Base-by-base conservation (phyloP, 2,797 vertebrate genomes). In the Lagorchestes hirsutus region DNA sequence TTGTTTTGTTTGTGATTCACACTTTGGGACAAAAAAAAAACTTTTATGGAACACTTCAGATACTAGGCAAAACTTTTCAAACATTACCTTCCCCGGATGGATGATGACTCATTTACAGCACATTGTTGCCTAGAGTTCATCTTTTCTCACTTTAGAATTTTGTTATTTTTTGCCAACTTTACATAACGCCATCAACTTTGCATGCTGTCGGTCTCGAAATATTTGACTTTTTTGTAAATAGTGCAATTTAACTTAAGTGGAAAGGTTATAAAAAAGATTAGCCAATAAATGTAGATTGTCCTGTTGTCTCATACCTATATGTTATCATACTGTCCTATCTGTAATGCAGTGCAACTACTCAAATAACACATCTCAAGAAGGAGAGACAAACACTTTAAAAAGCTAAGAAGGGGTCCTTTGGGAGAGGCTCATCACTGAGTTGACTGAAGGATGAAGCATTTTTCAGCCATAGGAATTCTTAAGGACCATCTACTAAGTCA, bases 1-100 rank as follows among this genome's bases (percentile, higher is more conserved):
- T 99, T 98, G 74, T 82, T 98, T 97, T 98, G 98, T 98, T 97
- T 98, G 95, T 97, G 94, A 98, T 96, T 97, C 96, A 94, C 95
- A 97, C 94, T 98, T 92, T 54, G n/a, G 97, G 97, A 97, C 55
- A 22, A 12, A 97, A 98, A 52, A 52, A 97, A 96, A 52, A 46
- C 96, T 97, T 97, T 87, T 93, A 90, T 54, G 1, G 0, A 96
- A 58, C 40, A 29, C 28, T 3, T 50, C 57, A 62, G 8, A 95
- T 31, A 0, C 28, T 58, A 82, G 92, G 92, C 90, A 87, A 22
- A 93, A 95, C 93, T 95, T 95, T 94, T 94, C 54, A 62, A 56
- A 52, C 34, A 74, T 2, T 57, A 28, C 18, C 8, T 22, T 94
- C 92, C 6, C 59, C 57, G 55, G 27, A 90, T 91, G n/a, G n/a